Evolutionary conservation across 2,888 invertebrate genomes (phyloP).

Genomic region (Brenthis daphne): DNA sequence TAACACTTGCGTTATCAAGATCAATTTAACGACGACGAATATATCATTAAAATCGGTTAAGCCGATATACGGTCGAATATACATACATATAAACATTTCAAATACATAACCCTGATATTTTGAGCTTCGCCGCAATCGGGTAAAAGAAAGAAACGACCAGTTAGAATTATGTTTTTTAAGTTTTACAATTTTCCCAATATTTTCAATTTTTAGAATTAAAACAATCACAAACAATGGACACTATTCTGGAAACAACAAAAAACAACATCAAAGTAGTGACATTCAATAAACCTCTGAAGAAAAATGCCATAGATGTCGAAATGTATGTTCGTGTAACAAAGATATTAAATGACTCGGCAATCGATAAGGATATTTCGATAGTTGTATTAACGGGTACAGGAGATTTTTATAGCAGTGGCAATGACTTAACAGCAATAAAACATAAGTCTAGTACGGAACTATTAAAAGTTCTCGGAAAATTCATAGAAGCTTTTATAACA

Average conservation of each 20-base stretch:
- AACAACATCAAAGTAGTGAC: constrained; percentile 77
- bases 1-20: too few relatives aligned
- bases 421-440: constrained; percentile 81
- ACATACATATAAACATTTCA: too few relatives aligned
- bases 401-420: constrained; percentile 92
- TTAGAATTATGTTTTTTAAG: neutral
- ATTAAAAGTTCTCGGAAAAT: constrained; percentile 72
- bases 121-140: too few relatives aligned
- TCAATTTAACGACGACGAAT: too few relatives aligned
- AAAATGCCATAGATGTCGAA: constrained; percentile 87
- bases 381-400: constrained; percentile 91
- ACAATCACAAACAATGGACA: constrained; percentile 40
- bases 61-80: too few relatives aligned
- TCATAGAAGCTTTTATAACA: constrained; percentile 89
- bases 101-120: too few relatives aligned
- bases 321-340: constrained; percentile 86
- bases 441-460: constrained; percentile 49
- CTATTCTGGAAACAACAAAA: constrained; percentile 55
- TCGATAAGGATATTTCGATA: constrained; percentile 84
- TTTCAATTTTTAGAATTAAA: constrained; percentile 1
- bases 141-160: too few relatives aligned
- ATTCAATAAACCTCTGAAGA: constrained; percentile 89
- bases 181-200: neutral
- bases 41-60: too few relatives aligned
- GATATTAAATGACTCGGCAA: constrained; percentile 86